These are phyloP conservation scores for Prietella phreatophila DNA, from an alignment of 2,113 vertebrate species.

Conservation along the genomic window DNA sequence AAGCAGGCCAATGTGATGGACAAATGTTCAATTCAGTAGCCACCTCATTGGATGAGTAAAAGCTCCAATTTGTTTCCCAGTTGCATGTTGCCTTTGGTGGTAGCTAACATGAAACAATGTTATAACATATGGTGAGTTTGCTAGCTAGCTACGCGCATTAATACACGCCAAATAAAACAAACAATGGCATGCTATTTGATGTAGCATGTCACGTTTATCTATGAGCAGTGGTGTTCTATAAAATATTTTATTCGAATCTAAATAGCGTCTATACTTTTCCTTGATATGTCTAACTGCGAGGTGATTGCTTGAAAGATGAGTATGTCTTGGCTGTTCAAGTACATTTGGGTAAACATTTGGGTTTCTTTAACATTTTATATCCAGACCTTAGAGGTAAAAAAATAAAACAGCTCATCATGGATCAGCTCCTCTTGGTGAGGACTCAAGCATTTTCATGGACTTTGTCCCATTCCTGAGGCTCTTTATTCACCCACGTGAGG, in stretches of 20 bases:
- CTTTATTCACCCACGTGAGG: neutral
- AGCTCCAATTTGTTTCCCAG: neutral
- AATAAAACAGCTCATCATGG: neutral
- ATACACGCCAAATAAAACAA: too few relatives aligned
- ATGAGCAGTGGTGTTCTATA: too few relatives aligned
- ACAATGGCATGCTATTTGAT: too few relatives aligned
- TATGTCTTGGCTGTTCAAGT: neutral
- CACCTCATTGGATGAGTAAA: neutral
- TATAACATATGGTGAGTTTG: too few relatives aligned
- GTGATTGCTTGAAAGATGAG: too few relatives aligned
- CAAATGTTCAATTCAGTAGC: neutral
- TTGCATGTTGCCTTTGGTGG: neutral
- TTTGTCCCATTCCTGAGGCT: neutral
- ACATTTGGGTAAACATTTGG: neutral
- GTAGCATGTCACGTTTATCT: too few relatives aligned
- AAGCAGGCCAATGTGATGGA: neutral
- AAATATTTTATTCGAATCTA: too few relatives aligned
- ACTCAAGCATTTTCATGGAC: neutral
- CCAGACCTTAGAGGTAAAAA: neutral
- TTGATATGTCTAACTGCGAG: too few relatives aligned
- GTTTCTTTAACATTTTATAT: neutral
- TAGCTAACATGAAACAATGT: too few relatives aligned
- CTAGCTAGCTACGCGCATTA: too few relatives aligned
- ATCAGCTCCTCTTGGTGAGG: neutral
- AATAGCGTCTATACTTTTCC: too few relatives aligned